Conservation (phyloP, 2,888 invertebrate species). For the Ellobium chinense region DNA sequence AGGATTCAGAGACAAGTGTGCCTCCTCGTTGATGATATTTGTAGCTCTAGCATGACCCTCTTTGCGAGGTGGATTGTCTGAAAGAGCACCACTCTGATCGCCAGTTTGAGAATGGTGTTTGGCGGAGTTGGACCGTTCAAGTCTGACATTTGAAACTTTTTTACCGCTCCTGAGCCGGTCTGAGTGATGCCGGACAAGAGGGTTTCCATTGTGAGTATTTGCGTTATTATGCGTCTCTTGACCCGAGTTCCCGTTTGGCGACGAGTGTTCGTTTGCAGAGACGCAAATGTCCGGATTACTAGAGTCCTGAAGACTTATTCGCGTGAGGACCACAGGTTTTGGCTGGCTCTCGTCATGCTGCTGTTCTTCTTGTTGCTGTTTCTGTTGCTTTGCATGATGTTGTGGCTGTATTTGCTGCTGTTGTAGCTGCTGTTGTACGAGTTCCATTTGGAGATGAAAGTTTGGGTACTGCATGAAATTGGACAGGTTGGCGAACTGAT, state of each 20-base stretch:
- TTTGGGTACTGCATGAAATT: neutral
- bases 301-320: constrained; percentile 5
- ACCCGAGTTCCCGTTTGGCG: too few relatives aligned
- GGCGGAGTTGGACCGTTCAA: neutral
- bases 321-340: neutral
- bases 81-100: neutral
- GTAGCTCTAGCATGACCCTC: too few relatives aligned
- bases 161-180: too few relatives aligned
- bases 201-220: too few relatives aligned
- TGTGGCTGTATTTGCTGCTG: constrained; percentile 7
- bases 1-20: too few relatives aligned
- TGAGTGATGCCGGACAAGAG: too few relatives aligned
- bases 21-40: too few relatives aligned
- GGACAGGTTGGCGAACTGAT: constrained; percentile 36
- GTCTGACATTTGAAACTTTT: neutral
- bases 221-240: too few relatives aligned
- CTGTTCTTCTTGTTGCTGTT: neutral
- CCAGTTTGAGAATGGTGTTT: neutral
- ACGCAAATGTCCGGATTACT: neutral
- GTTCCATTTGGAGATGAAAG: neutral
- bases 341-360: neutral
- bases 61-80: too few relatives aligned
- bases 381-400: neutral
- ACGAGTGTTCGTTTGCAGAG: neutral
- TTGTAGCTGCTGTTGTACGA: neutral